Evolutionary conservation across 2,888 invertebrate genomes (phyloP).

Genomic region (Drosophila subsilvestris): DNA sequence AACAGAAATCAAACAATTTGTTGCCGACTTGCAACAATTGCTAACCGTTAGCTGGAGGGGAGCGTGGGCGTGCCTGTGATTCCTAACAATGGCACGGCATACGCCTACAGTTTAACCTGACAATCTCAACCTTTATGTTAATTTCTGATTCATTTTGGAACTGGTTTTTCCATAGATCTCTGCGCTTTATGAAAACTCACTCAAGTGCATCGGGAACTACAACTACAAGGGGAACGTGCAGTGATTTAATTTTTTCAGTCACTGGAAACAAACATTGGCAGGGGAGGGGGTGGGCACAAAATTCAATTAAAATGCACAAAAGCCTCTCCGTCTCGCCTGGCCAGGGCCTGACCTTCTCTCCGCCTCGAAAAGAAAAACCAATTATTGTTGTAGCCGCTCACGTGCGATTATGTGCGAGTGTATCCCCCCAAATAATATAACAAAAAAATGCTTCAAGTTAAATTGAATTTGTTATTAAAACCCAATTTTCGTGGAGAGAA

Average conservation of each 20-base stretch:
- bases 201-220: slow-evolving; percentile 65
- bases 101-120: slow-evolving; percentile 40
- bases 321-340: slow-evolving; percentile 56
- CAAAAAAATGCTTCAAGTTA: slow-evolving; percentile 68
- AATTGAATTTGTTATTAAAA: slow-evolving; percentile 77
- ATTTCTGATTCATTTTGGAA: slow-evolving; percentile 52
- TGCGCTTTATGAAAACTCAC: slow-evolving; percentile 69
- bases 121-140: slow-evolving; percentile 72
- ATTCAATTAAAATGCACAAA: slow-evolving; percentile 78
- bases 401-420: slow-evolving; percentile 47
- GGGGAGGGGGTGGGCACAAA: slow-evolving; percentile 32
- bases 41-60: slow-evolving; percentile 41
- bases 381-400: slow-evolving; percentile 24
- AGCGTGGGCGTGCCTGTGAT: slow-evolving; percentile 48
- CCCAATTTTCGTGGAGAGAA: slow-evolving; percentile 59
- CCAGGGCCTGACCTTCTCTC: slow-evolving; percentile 3
- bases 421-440: slow-evolving; percentile 14
- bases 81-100: slow-evolving; percentile 47
- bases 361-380: slow-evolving; percentile 31
- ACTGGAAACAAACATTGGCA: slow-evolving; percentile 36
- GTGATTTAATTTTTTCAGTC: slow-evolving; percentile 72
- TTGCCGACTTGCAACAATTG: slow-evolving; percentile 47
- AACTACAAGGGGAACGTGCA: slow-evolving; percentile 52
- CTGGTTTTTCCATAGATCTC: slow-evolving; percentile 41
- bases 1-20: slow-evolving; percentile 63